A percentile compares a stretch with the other conserved stretches of the same genome.
Conservation (phyloP, 2,113 vertebrate species). For the Tamias sibiricus region DNA sequence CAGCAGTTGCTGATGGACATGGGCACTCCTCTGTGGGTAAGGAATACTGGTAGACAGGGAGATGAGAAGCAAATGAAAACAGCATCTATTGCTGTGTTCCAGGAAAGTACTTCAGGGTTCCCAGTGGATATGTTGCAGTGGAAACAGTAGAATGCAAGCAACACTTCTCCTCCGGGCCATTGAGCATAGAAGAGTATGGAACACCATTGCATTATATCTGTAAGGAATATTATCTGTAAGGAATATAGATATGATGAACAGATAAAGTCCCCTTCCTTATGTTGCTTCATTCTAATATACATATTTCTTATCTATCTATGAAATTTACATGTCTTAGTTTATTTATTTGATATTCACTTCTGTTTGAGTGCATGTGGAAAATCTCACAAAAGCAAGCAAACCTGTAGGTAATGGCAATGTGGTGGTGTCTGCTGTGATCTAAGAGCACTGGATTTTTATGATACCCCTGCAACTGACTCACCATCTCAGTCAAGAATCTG, state of each 20-base stretch:
- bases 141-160: too few relatives aligned
- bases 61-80: not conserved
- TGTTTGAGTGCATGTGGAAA: not conserved
- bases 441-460: not conserved
- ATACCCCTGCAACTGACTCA: not conserved
- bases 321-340: too few relatives aligned
- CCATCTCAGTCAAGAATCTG: not conserved
- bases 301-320: too few relatives aligned
- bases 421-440: not conserved
- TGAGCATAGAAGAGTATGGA: not conserved
- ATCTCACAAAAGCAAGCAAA: not conserved
- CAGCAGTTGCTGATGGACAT: too few relatives aligned
- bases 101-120: not conserved
- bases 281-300: not conserved
- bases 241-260: not conserved
- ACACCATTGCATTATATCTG: not conserved
- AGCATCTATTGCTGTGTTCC: not conserved
- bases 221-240: not conserved
- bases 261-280: not conserved
- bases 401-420: not conserved
- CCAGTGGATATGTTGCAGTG: too few relatives aligned
- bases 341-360: too few relatives aligned
- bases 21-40: too few relatives aligned
- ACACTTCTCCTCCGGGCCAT: not conserved
- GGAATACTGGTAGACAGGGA: too few relatives aligned